These are phyloP conservation scores for Eupithecia abbreviata DNA, from an alignment of 2,888 invertebrate species.

Conservation along the genomic window DNA sequence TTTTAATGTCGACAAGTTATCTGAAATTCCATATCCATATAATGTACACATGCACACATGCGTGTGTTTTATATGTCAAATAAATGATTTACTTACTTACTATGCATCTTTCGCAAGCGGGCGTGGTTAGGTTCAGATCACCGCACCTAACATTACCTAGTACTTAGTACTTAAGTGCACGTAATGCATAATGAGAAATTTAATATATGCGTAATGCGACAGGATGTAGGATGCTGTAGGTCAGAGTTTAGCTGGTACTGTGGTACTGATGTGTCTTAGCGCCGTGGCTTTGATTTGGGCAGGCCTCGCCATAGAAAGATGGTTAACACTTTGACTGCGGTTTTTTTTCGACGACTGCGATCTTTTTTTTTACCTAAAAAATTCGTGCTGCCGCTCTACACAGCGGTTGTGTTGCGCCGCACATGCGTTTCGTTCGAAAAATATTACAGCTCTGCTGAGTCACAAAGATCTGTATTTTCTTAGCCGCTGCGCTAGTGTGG, in stretches of 20 bases:
- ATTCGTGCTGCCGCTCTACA: too few species aligned
- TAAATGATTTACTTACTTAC: too few species aligned
- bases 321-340: too few species aligned
- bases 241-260: background rate
- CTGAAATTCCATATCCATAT: conserved; percentile 5
- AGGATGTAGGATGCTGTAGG: background rate
- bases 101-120: conserved; percentile 29
- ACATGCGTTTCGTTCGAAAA: too few species aligned
- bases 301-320: background rate
- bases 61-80: too few species aligned
- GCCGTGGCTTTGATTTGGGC: background rate
- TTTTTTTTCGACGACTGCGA: too few species aligned
- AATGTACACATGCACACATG: background rate
- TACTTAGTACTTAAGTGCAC: background rate
- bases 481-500: too few species aligned
- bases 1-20: background rate
- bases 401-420: too few species aligned
- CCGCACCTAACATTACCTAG: conserved; percentile 22
- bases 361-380: too few species aligned
- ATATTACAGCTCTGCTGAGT: too few species aligned
- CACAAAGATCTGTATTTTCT: too few species aligned
- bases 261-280: background rate
- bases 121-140: conserved; percentile 36
- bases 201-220: background rate
- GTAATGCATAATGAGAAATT: background rate